Base-by-base conservation (phyloP, 2,888 invertebrate species). In the Hyppa rectilinea region DNA sequence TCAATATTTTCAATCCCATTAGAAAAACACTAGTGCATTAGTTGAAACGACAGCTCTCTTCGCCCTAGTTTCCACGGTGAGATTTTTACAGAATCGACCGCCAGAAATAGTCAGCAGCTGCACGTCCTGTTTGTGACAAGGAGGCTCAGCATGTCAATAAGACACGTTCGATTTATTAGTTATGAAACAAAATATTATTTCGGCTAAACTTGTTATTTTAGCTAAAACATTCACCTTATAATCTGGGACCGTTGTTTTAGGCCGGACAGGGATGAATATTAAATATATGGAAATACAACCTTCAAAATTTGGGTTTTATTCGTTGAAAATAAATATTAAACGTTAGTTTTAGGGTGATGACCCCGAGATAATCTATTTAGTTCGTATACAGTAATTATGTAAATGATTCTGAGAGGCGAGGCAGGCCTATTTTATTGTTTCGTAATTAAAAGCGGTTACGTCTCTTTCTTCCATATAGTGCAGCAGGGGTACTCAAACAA, bases 231-330 rank as follows among this genome's bases (percentile, higher is more conserved):
- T 82, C 75, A 68, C 53, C 59, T 71, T 69, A 66, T 73, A 81
- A 82, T 82, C 79, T 69, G 71, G 50, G 36, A 56, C 43, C 60
- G 78, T 85, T 84, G 80, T 71, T 80, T 72, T 71, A 78, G 71
- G 75, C 47, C 61, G 71, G 72, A 71, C 69, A 69, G 76, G 70
- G 75, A 76, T 84, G 82, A 86, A 86, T 86, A 83, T 86, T 80
- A 85, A 86, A 81, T 81, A 71, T 70, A 81, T 80, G 83, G 77
- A 83, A 85, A 84, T 80, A 78, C 12, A 34, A 75, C 64, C 65
- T 73, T 64, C 52, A 53, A 73, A 76, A 73, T 69, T 45, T 61
- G 53, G 53, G 40, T 69, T 71, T 52, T 59, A 59, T 60, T 79
- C 45, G 49, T 60, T 49, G 36, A 50, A 60, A 75, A 62, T 78